Evolutionary conservation across 2,113 vertebrate species (phyloP), one percentile per base, ranked within the genome.

Genomic region (Emydocephalus ijimae): DNA sequence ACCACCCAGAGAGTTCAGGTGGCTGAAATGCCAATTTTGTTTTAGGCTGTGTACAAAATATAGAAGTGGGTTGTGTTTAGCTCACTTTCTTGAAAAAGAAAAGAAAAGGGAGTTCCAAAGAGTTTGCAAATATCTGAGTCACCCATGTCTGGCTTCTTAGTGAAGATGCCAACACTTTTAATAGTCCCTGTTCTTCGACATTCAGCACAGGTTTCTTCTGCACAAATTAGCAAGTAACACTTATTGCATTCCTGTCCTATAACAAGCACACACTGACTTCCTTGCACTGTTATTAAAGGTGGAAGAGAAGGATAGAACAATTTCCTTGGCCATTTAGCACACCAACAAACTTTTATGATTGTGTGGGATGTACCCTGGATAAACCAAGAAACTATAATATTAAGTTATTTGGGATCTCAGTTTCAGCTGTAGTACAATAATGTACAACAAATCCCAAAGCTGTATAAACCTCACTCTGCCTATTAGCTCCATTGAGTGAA

Each of bases 1-100:
- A 87, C 91, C 91, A 89, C 91, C 61, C 91, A 92, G 61, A 3
- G 24, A 88, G 52, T n/a, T 50, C 61, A 89, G 34, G 45, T 56
- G 54, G n/a, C n/a, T 52, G 86, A 43, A 54, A 64, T 89, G 61
- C 87, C 91, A 89, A 81, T 89, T 89, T 89, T 86, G 34, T 86
- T 86, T 57, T 45, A 88, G 52, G 61, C 50, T 14, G 24, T 4
- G 87, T 20, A 56, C 87, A 89, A 26, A 89, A 89, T 92, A 89
- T 81, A 89, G 87, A 89, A 89, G 24, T 3, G 29, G 61, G 52
- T 18, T 14, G 57, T 69, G 50, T 56, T 89, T 56, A 50, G 45
- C 61, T 57, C 5, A 55, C 20, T 91, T 50, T 48, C 43, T 89
- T 89, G 55, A 43, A 43, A 43, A 89, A 89, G 54, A 57, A 54